Evolutionary conservation across 2,888 invertebrate species (phyloP), one percentile per base, ranked within the genome.

Genomic region (Blomia tropicalis): DNA sequence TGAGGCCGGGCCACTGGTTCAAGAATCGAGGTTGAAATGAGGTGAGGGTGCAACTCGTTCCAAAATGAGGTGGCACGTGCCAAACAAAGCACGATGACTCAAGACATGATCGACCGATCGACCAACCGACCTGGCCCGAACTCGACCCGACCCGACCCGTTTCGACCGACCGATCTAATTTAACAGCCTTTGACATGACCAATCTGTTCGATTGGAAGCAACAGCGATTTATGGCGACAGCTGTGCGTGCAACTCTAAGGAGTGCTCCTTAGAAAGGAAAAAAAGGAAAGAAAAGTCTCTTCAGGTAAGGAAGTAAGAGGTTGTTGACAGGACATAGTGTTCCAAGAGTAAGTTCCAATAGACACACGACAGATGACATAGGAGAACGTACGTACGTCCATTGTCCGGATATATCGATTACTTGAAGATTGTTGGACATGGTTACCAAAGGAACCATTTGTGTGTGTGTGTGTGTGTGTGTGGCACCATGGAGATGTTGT

Each of bases 351-450:
- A 14, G 51, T 47, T 47, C 51, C 51, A 47, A 47, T 7, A 41
- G 41, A 41, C 14, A 47, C 22, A 47, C 51, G 51, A 47, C 51
- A 47, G 22, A 47, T 47, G 51, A 47, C 51, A 41, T 41, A 41
- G 14, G 41, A 41, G 14, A 41, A n/a, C n/a, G n/a, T n/a, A n/a
- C n/a, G n/a, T n/a, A n/a, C n/a, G n/a, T n/a, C n/a, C n/a, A n/a
- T n/a, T n/a, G n/a, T n/a, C n/a, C n/a, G n/a, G n/a, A n/a, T n/a
- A n/a, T n/a, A n/a, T n/a, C n/a, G n/a, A n/a, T n/a, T n/a, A n/a
- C n/a, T n/a, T n/a, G n/a, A n/a, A n/a, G n/a, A n/a, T n/a, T n/a
- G n/a, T n/a, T n/a, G n/a, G n/a, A n/a, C n/a, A n/a, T n/a, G n/a
- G n/a, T n/a, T n/a, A n/a, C n/a, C n/a, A n/a, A n/a, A n/a, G n/a